Evolutionary conservation across 2,797 vertebrate genomes (phyloP).

Genomic region (Macrochelys suwanniensis): DNA sequence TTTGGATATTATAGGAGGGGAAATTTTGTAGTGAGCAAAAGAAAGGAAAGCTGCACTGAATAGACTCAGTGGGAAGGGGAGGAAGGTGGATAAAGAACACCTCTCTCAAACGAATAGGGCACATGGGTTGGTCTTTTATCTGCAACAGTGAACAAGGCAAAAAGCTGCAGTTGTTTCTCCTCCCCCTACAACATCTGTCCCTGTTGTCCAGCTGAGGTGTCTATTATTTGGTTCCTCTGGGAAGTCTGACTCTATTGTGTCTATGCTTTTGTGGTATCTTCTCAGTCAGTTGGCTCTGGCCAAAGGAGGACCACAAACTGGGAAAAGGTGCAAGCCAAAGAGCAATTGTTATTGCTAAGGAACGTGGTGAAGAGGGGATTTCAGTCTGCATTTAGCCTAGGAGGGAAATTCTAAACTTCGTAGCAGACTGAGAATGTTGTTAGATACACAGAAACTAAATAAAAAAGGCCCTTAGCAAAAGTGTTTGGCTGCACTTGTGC

Average conservation of each 20-base stretch:
- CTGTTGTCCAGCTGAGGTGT: neutral
- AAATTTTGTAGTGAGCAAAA: fast-evolving
- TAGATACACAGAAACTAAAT: neutral
- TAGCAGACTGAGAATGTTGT: neutral
- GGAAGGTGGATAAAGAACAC: neutral
- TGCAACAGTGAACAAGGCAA: neutral
- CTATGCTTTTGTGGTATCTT: neutral
- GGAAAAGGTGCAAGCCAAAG: neutral
- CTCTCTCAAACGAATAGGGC: neutral
- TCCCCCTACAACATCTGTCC: fast-evolving
- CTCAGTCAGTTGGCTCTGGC: neutral
- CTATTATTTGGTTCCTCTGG: neutral
- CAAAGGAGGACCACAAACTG: neutral
- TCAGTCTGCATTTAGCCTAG: neutral
- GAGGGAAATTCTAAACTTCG: neutral
- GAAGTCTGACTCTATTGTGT: neutral
- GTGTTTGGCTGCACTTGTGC: neutral
- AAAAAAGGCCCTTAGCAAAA: neutral
- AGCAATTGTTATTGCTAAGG: neutral
- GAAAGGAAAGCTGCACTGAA: fast-evolving
- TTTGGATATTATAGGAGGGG: fast-evolving
- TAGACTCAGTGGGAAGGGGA: fast-evolving
- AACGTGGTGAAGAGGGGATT: neutral
- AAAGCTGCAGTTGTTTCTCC: neutral
- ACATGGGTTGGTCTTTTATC: neutral